Evolutionary conservation across 92 coral and sea anemone genomes (phyloP).

Genomic region (Porites divaricata): DNA sequence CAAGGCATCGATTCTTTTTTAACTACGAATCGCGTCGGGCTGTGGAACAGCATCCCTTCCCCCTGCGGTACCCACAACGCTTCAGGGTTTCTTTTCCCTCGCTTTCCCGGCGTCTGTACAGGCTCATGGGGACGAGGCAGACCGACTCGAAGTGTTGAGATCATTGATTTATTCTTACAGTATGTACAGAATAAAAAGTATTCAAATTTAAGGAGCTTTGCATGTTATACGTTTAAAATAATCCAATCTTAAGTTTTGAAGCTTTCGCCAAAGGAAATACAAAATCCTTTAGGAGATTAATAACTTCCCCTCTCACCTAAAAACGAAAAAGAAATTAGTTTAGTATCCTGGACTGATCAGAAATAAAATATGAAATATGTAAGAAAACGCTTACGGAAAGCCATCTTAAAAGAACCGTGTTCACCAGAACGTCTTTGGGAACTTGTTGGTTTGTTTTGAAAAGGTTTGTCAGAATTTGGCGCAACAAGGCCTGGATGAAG

Average conservation of each 20-base stretch:
- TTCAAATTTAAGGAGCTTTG: not conserved
- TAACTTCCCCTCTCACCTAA: constrained; percentile 76
- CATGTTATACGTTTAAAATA: constrained; percentile 46
- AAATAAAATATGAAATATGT: not conserved
- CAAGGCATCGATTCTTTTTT: too few species aligned
- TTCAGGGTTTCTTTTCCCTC: not conserved
- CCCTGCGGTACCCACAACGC: not conserved
- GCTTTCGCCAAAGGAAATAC: constrained; percentile 71
- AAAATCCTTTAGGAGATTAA: constrained; percentile 64
- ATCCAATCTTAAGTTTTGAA: constrained; percentile 72
- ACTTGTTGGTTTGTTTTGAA: too few species aligned
- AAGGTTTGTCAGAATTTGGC: too few species aligned
- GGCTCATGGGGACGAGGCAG: not conserved
- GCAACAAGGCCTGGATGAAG: too few species aligned
- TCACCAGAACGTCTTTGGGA: too few species aligned
- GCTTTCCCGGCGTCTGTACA: not conserved
- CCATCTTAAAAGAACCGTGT: too few species aligned
- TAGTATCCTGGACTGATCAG: too few species aligned
- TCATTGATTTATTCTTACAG: not conserved
- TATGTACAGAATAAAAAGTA: not conserved
- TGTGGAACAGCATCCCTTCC: not conserved
- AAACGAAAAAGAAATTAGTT: not conserved
- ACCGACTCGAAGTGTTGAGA: not conserved
- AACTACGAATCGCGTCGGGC: too few species aligned
- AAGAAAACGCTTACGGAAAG: not conserved